Evolutionary conservation across 2,113 vertebrate species (phyloP), one percentile per base, ranked within the genome.

Genomic region (Thunnus maccoyii): DNA sequence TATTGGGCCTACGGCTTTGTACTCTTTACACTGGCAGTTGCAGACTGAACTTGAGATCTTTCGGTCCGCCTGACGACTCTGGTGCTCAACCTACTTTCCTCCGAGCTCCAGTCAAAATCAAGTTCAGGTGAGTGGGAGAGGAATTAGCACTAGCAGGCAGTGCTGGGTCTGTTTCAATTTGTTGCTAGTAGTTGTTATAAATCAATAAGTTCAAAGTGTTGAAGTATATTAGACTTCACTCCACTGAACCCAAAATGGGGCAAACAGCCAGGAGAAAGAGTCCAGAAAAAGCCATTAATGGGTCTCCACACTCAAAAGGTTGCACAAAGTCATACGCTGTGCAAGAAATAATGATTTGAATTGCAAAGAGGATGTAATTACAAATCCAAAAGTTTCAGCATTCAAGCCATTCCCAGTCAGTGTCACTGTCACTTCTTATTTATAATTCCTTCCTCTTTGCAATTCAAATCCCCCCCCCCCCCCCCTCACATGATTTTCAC

Each of bases 321-420:
- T 72, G 58, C 51, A 71, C 61, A 78, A 72, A 87, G 82, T 68
- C 69, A 56, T 4, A 5, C 66, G 55, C 63, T 48, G 55, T 8
- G 75, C 64, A 4, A 54, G 64, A 52, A 17, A 61, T n/a, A 67
- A 44, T n/a, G 17, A 89, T 91, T 76, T 85, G 82, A 89, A 85
- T 79, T 87, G 84, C 86, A 89, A 87, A 91, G 63, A 57, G 48
- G 80, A 54, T 48, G 71, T 64, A 79, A 87, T 87, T 89, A 89
- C 79, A 76, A 85, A 88, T 78, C 79, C 71, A 88, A 88, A 82
- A 74, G 84, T 88, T 90, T 83, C 69, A 76, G 78, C 51, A 58
- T 65, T 36, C 52, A 13, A 85, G 79, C 70, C 72, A 48, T 65
- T 76, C 76, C 27, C 69, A 65, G 67, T 70, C 78, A 69, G 57